These are phyloP conservation scores for silkworm (Bombyx mori) DNA, from an alignment of 1,140 invertebrate species.

Conservation along the genomic window DNA sequence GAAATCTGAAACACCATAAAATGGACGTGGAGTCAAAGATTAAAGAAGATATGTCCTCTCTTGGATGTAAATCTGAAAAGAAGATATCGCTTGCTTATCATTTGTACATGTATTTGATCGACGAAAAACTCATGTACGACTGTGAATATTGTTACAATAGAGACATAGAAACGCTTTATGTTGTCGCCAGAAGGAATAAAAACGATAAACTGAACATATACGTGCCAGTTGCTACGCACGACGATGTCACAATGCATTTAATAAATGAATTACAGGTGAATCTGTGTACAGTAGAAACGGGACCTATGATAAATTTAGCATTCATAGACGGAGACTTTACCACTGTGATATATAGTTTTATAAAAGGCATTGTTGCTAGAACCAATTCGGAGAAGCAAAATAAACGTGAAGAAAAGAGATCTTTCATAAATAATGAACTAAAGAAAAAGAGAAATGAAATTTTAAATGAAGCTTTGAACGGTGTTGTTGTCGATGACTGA, in stretches of 20 bases:
- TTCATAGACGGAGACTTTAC: constrained; percentile 57
- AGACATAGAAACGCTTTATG: constrained; percentile 53
- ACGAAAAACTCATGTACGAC: constrained; percentile 60
- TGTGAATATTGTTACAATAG: constrained; percentile 62
- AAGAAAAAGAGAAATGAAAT: constrained; percentile 43
- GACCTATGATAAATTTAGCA: constrained; percentile 46
- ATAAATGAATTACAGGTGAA: constrained; percentile 53
- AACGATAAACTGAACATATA: constrained; percentile 57
- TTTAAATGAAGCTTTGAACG: constrained; percentile 49
- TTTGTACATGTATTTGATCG: constrained; percentile 53
- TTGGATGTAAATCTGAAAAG: constrained; percentile 47
- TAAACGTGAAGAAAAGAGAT: constrained; percentile 35
- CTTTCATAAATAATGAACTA: constrained; percentile 53
- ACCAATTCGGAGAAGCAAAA: constrained; percentile 29
- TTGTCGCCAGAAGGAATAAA: constrained; percentile 46
- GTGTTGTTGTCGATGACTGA: constrained; percentile 46
- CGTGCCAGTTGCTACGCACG: constrained; percentile 39
- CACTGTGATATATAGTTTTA: constrained; percentile 54
- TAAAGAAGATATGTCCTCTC: constrained; percentile 52
- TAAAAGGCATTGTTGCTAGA: constrained; percentile 41
- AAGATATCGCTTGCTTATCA: constrained; percentile 51
- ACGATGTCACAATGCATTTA: constrained; percentile 37
- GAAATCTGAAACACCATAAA: neutral
- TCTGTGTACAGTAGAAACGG: constrained; percentile 57
- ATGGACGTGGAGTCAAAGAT: constrained; percentile 61